Percentiles rank a stretch among this genome's conserved stretches.
Conservation (phyloP, 1,140 invertebrate species). For the Neotoxoptera formosana region DNA sequence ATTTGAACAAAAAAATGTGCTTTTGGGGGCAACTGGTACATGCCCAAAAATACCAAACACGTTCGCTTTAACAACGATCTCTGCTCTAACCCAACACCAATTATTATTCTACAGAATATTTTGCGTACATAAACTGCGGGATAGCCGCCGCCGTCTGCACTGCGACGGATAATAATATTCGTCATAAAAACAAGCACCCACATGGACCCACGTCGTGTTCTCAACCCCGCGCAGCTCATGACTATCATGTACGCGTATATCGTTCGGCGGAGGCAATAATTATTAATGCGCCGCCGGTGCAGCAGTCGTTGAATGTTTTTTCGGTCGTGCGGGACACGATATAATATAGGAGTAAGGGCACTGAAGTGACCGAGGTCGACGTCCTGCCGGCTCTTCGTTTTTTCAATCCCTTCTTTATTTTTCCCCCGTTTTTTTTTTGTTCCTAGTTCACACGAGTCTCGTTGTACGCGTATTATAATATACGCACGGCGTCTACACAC, state of each 20-base stretch:
- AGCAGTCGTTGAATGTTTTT: not conserved
- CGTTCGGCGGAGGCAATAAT: not conserved
- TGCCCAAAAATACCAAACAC: too few species aligned
- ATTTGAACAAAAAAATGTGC: too few species aligned
- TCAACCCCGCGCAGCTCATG: not conserved
- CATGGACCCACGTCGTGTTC: not conserved
- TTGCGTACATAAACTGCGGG: not conserved
- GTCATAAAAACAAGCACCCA: not conserved
- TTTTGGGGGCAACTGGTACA: too few species aligned
- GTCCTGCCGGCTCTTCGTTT: constrained; percentile 8
- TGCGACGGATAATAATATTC: not conserved
- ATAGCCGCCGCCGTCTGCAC: not conserved
- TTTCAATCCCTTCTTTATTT: not conserved
- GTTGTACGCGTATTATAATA: not conserved
- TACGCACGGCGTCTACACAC: not conserved
- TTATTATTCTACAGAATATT: not conserved
- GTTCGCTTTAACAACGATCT: too few species aligned
- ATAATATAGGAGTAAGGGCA: not conserved
- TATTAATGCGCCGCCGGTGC: not conserved
- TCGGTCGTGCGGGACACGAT: not conserved
- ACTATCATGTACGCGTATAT: not conserved
- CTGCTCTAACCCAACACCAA: too few species aligned
- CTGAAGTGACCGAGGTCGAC: not conserved
- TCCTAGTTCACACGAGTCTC: not conserved
- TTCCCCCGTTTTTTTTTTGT: not conserved